These are phyloP conservation scores for Hyles euphorbiae DNA, from an alignment of 1,140 invertebrate species.

Conservation along the genomic window DNA sequence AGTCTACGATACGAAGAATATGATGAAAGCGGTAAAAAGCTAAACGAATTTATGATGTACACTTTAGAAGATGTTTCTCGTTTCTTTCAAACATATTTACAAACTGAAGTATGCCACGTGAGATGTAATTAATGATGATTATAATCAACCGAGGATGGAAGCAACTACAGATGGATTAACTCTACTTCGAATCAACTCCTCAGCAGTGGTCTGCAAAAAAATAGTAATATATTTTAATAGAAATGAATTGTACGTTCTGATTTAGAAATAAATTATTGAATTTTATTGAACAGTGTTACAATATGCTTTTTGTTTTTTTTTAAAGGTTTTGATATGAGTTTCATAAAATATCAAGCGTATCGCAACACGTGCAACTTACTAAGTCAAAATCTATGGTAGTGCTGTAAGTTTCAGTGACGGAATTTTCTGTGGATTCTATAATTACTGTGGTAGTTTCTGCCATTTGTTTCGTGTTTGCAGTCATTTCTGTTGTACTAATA, in stretches of 20 bases:
- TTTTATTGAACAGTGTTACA: too few species aligned
- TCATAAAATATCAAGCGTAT: too few species aligned
- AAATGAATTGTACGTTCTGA: not conserved
- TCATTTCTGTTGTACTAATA: too few species aligned
- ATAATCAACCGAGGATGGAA: constrained; percentile 31
- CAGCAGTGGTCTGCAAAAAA: constrained; percentile 12
- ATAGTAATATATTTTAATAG: not conserved
- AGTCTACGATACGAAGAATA: constrained; percentile 40
- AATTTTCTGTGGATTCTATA: too few species aligned
- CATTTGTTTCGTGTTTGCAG: too few species aligned
- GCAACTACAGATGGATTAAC: constrained; percentile 34
- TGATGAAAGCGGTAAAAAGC: constrained; percentile 24
- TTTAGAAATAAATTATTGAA: too few species aligned
- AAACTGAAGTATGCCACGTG: constrained; percentile 40
- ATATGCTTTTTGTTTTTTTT: too few species aligned
- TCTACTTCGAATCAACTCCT: constrained; percentile 23
- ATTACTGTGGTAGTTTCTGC: too few species aligned
- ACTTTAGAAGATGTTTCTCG: constrained; percentile 37
- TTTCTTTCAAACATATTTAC: constrained; percentile 38
- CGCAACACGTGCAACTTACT: too few species aligned
- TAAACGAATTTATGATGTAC: constrained; percentile 38
- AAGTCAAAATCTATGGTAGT: too few species aligned
- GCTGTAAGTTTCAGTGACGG: too few species aligned
- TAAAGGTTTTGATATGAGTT: too few species aligned
- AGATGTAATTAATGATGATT: constrained; percentile 18